These are phyloP conservation scores for Varanus salvator DNA, from an alignment of 2,113 vertebrate genomes.

Conservation along the genomic window DNA sequence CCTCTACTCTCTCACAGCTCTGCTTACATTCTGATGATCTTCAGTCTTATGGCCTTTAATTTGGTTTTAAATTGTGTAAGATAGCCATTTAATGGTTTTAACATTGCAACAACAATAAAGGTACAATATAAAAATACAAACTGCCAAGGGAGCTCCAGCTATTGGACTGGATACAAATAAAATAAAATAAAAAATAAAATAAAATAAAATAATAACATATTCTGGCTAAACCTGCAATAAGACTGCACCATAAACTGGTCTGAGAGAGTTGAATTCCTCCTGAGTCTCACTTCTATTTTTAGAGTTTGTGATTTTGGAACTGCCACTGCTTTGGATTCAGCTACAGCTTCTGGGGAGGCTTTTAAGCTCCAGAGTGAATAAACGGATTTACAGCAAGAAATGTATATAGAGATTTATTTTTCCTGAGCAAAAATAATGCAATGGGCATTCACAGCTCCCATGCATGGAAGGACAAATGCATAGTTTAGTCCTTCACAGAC, in stretches of 20 bases:
- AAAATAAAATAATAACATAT: too few relatives aligned
- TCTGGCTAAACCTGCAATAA: too few relatives aligned
- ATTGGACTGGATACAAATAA: too few relatives aligned
- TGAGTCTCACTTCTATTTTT: constrained; percentile 67
- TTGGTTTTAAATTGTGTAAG: too few relatives aligned
- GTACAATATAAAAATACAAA: too few relatives aligned
- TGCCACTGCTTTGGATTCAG: constrained; percentile 63
- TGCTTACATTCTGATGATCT: too few relatives aligned
- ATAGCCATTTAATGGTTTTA: too few relatives aligned
- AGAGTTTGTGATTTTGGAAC: constrained; percentile 58
- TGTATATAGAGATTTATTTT: not conserved
- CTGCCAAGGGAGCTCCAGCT: too few relatives aligned
- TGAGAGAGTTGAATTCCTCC: constrained; percentile 60
- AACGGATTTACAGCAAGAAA: constrained; percentile 15
- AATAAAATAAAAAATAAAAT: too few relatives aligned
- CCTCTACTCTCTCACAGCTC: too few relatives aligned
- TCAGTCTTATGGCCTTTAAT: too few relatives aligned
- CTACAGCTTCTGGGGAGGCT: constrained; percentile 51
- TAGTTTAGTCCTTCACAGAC: not conserved
- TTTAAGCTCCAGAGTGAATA: constrained; percentile 28
- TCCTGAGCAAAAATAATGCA: not conserved
- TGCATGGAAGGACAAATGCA: not conserved
- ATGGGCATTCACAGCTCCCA: not conserved
- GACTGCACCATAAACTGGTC: constrained; percentile 44
- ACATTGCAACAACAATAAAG: too few relatives aligned